phyloP scores from a whole-genome alignment of 2,113 vertebrate species.

The Synodontis membranacea region DNA sequence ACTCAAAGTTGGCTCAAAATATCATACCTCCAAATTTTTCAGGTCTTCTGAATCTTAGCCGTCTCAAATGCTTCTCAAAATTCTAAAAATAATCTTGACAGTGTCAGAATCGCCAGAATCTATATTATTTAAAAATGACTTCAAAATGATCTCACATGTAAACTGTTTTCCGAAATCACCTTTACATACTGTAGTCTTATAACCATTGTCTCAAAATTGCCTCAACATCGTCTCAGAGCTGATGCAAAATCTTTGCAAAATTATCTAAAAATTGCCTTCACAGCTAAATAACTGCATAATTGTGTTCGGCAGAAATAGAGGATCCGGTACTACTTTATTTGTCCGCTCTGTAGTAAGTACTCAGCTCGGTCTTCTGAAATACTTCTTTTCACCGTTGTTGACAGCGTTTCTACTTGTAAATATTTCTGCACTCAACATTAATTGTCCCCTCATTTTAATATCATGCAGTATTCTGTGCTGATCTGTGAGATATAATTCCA shows the following conservation, averaged over 20 bases:
- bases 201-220: neutral
- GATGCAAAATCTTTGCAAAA: neutral
- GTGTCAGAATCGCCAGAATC: neutral
- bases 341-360: no score
- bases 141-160: neutral
- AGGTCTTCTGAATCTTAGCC: no score
- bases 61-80: no score
- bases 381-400: neutral
- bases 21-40: no score
- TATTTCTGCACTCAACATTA: neutral
- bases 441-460: neutral
- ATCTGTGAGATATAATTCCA: neutral
- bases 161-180: neutral
- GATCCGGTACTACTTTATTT: neutral
- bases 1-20: neutral
- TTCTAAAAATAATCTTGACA: neutral
- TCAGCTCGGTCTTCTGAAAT: neutral
- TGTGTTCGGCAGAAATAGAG: neutral
- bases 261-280: neutral
- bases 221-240: neutral
- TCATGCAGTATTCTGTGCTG: neutral
- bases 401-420: neutral
- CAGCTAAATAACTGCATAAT: neutral
- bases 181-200: no score
- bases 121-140: no score